Base-by-base conservation (phyloP, 2,113 vertebrate species). In the Solenodon paradoxus region DNA sequence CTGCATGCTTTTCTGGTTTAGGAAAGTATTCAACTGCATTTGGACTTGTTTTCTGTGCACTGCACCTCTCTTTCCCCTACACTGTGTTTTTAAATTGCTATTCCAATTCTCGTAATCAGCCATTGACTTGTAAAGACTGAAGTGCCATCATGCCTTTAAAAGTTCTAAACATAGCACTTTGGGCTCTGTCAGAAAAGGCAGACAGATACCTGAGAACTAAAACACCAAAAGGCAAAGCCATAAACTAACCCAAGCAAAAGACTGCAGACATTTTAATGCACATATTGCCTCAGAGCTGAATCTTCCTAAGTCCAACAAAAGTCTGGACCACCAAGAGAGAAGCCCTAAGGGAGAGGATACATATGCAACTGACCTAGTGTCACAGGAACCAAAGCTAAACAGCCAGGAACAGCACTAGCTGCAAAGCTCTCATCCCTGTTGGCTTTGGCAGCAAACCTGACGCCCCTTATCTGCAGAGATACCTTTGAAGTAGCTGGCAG, bases 401-500 rank as follows among this genome's bases (percentile, higher is more conserved):
- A 32, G 47, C 89, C 80, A 89, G 2, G 13, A 88, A 80, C 22
- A 87, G 53, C 15, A 6, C 68, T 49, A 77, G 88, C 57, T 93
- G 71, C 92, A 96, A 91, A 20, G 85, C 96, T 84, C 77, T 80
- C 63, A 74, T 82, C 90, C 20, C 66, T 28, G 96, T 88, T 87
- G 88, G 94, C 95, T 96, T 80, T 97, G 96, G 97, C 97, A 97
- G 92, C 85, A 77, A 92, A 96, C 69, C 30, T 88, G 83, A 96
- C 12, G 40, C n/a, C 94, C 92, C 92, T 97, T 97, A 98, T 97
- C 98, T 96, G 97, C 66, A 95, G 1, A 72, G 96, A 93, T 57
- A 90, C 80, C 96, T 98, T 66, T 98, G 97, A 97, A 98, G 97
- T 47, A 89, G 84, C 92, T 97, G 97, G 97, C 92, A 69, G 78